These are phyloP conservation scores for Etheostoma nigrum DNA, from an alignment of 2,797 vertebrate species.

Conservation along the genomic window DNA sequence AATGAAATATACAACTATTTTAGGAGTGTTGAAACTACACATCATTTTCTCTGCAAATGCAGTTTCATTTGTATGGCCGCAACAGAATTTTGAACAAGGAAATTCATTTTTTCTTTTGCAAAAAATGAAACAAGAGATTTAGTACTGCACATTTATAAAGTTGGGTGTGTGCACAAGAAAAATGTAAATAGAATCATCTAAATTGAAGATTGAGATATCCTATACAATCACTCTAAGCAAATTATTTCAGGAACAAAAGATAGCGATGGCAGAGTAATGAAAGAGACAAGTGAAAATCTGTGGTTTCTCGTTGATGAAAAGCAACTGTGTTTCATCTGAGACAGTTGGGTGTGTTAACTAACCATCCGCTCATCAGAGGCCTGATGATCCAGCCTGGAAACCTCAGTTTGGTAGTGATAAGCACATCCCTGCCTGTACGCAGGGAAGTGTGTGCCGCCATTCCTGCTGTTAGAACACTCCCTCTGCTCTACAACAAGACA, in stretches of 20 bases:
- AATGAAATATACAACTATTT: constrained; percentile 2
- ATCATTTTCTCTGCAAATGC: not conserved
- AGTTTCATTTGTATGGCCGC: not conserved
- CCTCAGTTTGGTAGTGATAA: constrained; percentile 57
- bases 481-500: constrained; percentile 60
- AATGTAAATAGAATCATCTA: constrained; percentile 8
- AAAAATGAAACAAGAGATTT: not conserved
- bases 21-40: not conserved
- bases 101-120: constrained; percentile 14
- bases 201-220: not conserved
- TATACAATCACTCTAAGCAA: not conserved
- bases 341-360: constrained; percentile 26
- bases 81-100: constrained; percentile 5
- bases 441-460: constrained; percentile 36
- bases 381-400: constrained; percentile 53
- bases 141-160: not conserved
- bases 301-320: constrained; percentile 15
- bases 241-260: not conserved
- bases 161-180: not conserved
- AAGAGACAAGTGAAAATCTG: constrained; percentile 4
- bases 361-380: constrained; percentile 33
- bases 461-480: constrained; percentile 38
- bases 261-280: not conserved
- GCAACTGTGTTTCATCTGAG: constrained; percentile 11
- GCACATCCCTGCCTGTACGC: constrained; percentile 38